Evolutionary conservation across 2,888 invertebrate genomes (phyloP).

Genomic region (Rotaria sp.): DNA sequence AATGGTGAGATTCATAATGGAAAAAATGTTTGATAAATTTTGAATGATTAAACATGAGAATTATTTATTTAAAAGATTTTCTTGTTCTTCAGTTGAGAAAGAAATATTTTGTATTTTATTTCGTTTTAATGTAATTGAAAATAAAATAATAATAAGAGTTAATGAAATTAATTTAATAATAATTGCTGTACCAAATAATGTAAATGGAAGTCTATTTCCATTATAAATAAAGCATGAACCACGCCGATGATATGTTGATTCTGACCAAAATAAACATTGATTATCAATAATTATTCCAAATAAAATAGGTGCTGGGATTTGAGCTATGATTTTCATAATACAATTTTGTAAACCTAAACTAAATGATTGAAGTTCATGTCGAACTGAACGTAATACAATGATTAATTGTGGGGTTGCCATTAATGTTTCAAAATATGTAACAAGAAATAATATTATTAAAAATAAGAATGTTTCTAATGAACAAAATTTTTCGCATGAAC

Average conservation of each 20-base stretch:
- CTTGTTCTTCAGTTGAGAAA: too few relatives aligned
- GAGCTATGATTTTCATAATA: constrained; percentile 53
- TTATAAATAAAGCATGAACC: constrained; percentile 37
- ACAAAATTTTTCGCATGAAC: constrained; percentile 23
- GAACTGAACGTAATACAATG: constrained; percentile 30
- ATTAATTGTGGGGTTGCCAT: constrained; percentile 36
- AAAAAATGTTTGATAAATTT: too few relatives aligned
- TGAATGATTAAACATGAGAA: not conserved
- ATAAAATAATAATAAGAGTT: constrained; percentile 15
- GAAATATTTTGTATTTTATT: too few relatives aligned
- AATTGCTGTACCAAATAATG: constrained; percentile 27
- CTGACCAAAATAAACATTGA: constrained; percentile 57
- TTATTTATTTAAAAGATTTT: not conserved
- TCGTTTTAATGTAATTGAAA: not conserved
- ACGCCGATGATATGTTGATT: constrained; percentile 45
- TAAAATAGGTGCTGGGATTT: constrained; percentile 59
- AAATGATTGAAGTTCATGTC: constrained; percentile 49
- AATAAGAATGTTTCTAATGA: not conserved
- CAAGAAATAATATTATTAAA: constrained; percentile 32
- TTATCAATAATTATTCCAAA: constrained; percentile 59
- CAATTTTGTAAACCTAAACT: constrained; percentile 59
- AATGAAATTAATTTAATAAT: constrained; percentile 33
- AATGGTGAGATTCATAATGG: too few relatives aligned
- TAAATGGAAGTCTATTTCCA: not conserved
- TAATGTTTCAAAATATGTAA: constrained; percentile 27